Evolutionary conservation across 2,113 vertebrate genomes (phyloP).

Genomic region (Gobius niger): DNA sequence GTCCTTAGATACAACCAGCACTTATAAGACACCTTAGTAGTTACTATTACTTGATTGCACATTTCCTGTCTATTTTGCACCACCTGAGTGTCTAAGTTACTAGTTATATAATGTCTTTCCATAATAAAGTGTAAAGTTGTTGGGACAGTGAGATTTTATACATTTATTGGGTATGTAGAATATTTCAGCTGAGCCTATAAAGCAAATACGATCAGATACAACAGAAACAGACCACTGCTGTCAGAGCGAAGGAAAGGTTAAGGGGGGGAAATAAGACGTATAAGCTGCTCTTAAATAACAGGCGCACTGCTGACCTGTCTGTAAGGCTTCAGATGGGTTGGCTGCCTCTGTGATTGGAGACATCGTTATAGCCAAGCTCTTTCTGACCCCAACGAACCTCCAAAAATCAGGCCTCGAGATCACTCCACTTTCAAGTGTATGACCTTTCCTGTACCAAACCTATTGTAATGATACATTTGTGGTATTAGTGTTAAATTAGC

Average conservation of each 20-base stretch:
- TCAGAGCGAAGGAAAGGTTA: constrained; percentile 21
- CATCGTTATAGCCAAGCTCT: constrained; percentile 36
- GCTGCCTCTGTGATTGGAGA: constrained; percentile 22
- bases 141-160: too few relatives aligned
- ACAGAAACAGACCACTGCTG: background rate
- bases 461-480: background rate
- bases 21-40: too few relatives aligned
- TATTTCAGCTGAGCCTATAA: background rate
- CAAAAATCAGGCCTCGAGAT: constrained; percentile 17
- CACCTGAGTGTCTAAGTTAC: too few relatives aligned
- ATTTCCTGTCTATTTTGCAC: too few relatives aligned
- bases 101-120: too few relatives aligned
- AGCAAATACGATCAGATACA: background rate
- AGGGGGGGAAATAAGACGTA: constrained; percentile 16
- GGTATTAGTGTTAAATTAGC: too few relatives aligned
- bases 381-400: constrained; percentile 5
- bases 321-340: constrained; percentile 27
- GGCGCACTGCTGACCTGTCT: constrained; percentile 20
- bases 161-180: background rate
- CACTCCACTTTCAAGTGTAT: background rate
- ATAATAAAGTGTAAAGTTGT: too few relatives aligned
- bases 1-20: too few relatives aligned
- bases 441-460: background rate
- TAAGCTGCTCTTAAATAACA: constrained; percentile 11
- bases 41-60: too few relatives aligned